Conservation (phyloP, 2,888 invertebrate genomes). For the Opisthograptis luteolata region DNA sequence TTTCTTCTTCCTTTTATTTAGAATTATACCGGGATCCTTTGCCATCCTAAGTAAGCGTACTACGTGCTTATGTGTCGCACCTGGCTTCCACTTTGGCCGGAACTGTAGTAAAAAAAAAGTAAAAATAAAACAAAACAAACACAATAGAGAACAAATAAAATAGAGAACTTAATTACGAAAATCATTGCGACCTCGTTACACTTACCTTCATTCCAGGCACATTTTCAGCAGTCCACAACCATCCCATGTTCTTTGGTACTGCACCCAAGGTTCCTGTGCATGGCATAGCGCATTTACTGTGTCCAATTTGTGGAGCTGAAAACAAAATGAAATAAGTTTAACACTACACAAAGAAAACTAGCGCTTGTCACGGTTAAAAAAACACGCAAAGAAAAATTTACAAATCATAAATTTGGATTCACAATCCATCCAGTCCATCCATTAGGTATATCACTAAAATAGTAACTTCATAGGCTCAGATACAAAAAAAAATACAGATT, state of each 20-base stretch:
- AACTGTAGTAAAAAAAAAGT: constrained; percentile 47
- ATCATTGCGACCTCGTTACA: neutral
- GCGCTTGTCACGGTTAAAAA: no score
- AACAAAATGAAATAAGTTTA: no score
- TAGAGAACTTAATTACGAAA: neutral
- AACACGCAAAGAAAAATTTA: no score
- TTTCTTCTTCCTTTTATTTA: constrained; percentile 66
- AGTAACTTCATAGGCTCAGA: no score
- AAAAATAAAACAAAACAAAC: constrained; percentile 1
- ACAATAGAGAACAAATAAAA: neutral
- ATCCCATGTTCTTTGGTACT: constrained; percentile 79
- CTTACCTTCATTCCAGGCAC: constrained; percentile 72
- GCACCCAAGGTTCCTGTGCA: constrained; percentile 59
- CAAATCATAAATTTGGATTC: no score
- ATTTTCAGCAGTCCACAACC: constrained; percentile 76
- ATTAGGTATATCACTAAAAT: no score
- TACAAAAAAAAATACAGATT: constrained; percentile 32
- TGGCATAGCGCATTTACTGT: constrained; percentile 65
- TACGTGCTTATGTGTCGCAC: constrained; percentile 72
- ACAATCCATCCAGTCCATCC: no score
- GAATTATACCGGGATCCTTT: constrained; percentile 61
- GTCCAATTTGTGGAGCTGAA: constrained; percentile 76
- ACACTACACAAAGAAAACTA: no score
- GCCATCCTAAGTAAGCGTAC: constrained; percentile 67
- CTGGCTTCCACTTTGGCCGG: constrained; percentile 75